A percentile compares a stretch with the other conserved stretches of the same genome.
Evolutionary conservation across 2,888 invertebrate genomes (phyloP).

Genomic region (Ligdia adustata): DNA sequence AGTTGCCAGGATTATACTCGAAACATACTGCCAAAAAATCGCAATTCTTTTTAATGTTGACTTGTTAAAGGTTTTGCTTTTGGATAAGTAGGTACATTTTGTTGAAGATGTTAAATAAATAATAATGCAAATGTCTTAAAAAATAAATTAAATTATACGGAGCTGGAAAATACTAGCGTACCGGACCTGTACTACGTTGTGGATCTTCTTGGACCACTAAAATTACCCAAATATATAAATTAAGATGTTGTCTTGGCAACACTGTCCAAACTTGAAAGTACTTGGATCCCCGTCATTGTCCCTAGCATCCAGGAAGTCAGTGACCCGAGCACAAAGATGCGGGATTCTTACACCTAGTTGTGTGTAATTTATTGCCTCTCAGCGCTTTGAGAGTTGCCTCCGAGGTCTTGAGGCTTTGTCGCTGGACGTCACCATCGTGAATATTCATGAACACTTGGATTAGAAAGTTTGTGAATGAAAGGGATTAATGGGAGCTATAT

Average conservation of each 20-base stretch:
- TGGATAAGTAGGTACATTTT: too few relatives aligned
- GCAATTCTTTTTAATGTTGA: too few relatives aligned
- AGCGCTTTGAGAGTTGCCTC: constrained; percentile 38
- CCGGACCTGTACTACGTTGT: too few relatives aligned
- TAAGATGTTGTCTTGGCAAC: constrained; percentile 8
- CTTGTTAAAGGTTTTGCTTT: too few relatives aligned
- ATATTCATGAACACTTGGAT: constrained; percentile 14
- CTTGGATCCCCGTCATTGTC: constrained; percentile 46
- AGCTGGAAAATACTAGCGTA: too few relatives aligned
- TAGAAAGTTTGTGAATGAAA: constrained; percentile 16
- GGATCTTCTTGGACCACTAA: too few relatives aligned
- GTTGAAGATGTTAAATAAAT: too few relatives aligned
- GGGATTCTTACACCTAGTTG: constrained; percentile 59
- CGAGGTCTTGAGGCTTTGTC: constrained; percentile 22
- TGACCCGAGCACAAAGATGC: constrained; percentile 51
- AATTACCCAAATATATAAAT: too few relatives aligned
- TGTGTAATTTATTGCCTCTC: constrained; percentile 55
- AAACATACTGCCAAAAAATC: too few relatives aligned
- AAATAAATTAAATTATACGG: too few relatives aligned
- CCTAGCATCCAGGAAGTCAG: constrained; percentile 62
- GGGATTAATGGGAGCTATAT: constrained; percentile 1
- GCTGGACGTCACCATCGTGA: constrained; percentile 8
- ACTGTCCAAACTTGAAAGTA: constrained; percentile 12
- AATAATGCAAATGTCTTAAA: too few relatives aligned
- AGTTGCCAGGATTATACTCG: too few relatives aligned